Evolutionary conservation across 2,113 vertebrate genomes (phyloP).

Genomic region (Entelurus aequoreus): DNA sequence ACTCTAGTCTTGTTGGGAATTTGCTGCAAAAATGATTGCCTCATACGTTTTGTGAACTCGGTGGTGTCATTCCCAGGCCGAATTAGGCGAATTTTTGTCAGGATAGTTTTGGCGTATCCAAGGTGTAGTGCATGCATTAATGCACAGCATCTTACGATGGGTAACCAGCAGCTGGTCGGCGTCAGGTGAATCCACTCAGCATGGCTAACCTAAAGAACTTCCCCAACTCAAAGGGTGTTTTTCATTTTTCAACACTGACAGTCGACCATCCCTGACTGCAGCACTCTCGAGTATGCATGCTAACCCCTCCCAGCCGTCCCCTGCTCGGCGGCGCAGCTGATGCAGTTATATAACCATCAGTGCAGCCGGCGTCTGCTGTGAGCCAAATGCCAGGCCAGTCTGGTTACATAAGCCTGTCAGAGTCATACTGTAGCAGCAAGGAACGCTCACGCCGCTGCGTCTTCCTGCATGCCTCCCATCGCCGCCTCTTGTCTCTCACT

Average conservation of each 20-base stretch:
- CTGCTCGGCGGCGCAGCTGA: conserved; percentile 68
- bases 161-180: conserved; percentile 47
- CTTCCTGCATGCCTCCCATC: conserved; percentile 50
- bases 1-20: too few relatives aligned
- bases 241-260: neutral
- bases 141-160: neutral
- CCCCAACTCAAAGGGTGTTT: neutral
- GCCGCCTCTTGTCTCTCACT: conserved; percentile 53
- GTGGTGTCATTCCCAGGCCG: too few relatives aligned
- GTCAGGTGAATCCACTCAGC: conserved; percentile 17
- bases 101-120: neutral
- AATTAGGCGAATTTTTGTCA: too few relatives aligned
- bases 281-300: conserved; percentile 54
- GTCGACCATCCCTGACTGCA: conserved; percentile 8
- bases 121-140: neutral
- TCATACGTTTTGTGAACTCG: too few relatives aligned
- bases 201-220: conserved; percentile 9
- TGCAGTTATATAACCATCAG: conserved; percentile 75
- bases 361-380: conserved; percentile 69
- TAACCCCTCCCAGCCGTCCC: conserved; percentile 3
- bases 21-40: too few relatives aligned
- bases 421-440: conserved; percentile 67
- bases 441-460: conserved; percentile 56
- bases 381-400: conserved; percentile 67
- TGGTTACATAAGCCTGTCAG: conserved; percentile 74